Evolutionary conservation across 2,113 vertebrate species (phyloP), one percentile per base, ranked within the genome.

Genomic region (Rhinoderma darwinii): DNA sequence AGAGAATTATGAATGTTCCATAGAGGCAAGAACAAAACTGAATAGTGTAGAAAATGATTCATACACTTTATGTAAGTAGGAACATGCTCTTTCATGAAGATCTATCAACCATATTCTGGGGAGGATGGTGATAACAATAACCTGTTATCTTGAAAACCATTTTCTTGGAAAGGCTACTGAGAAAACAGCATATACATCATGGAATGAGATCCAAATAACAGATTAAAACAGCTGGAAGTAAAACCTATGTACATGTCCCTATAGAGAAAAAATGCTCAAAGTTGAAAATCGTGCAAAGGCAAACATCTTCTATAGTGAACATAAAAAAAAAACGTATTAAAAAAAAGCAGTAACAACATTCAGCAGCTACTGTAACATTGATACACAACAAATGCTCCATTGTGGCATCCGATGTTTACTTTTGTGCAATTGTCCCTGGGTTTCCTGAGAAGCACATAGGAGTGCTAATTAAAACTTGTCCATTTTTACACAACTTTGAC

Each of bases 161-260:
- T 37, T 70, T 70, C 66, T 37, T 37, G 17, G 66, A 70, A 70
- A 37, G 66, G 66, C 66, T 20, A 70, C 66, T 35, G 27, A 63
- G 63, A 70, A 37, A 70, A 17, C 66, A 32, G 32, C 17, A 37
- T 35, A 37, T 37, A 70, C 66, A 70, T 70, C 32, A 70, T 37
- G 66, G 6, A 22, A 70, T 37, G 17, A 35, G 66, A 70, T 70
- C 66, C 66, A 70, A 2, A 70, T 37, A 32, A 37, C 66, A 37
- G 66, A 70, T 70, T 66, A 37, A 70, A 37, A 37, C 66, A 70
- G 32, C 66, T 70, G 17, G 66, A 70, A 70, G 66, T 70, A 70
- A 70, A 70, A 37, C 66, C 63, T 32, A 66, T 66, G 56, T 59
- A n/a, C 56, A 59, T 20, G 1, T 59, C 56, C 56, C 25, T 59